Conservation (phyloP, 2,113 vertebrate genomes). For the Callionymus lyra region DNA sequence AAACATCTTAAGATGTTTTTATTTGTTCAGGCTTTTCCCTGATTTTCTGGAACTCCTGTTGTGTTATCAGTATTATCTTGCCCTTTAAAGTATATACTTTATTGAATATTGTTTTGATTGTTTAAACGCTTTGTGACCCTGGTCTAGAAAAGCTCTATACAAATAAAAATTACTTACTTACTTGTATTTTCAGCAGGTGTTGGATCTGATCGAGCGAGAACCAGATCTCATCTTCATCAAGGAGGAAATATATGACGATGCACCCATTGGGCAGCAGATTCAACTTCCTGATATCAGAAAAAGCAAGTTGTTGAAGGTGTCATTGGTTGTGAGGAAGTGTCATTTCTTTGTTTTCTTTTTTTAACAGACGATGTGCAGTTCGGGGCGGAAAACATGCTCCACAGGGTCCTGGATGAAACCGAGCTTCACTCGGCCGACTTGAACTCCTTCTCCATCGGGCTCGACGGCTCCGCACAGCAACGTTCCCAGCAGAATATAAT, state of each 20-base stretch:
- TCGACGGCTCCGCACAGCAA: constrained; percentile 31
- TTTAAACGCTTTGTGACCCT: too few relatives aligned
- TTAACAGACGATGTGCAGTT: constrained; percentile 40
- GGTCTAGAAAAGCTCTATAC: too few relatives aligned
- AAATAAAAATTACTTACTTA: background rate
- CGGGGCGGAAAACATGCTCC: constrained; percentile 41
- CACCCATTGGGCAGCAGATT: constrained; percentile 48
- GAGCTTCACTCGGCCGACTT: constrained; percentile 42
- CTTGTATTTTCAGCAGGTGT: constrained; percentile 29
- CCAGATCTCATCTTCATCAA: constrained; percentile 65
- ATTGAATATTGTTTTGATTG: too few relatives aligned
- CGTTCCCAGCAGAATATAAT: constrained; percentile 38
- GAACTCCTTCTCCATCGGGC: constrained; percentile 37
- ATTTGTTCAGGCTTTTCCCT: too few relatives aligned
- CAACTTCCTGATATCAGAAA: constrained; percentile 36
- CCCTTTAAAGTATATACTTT: too few relatives aligned
- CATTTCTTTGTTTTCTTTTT: background rate
- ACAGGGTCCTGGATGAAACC: constrained; percentile 38
- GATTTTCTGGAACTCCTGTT: too few relatives aligned
- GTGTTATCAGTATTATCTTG: too few relatives aligned
- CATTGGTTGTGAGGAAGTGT: background rate
- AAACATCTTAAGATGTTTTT: too few relatives aligned
- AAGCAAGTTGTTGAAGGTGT: constrained; percentile 23
- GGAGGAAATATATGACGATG: constrained; percentile 64
- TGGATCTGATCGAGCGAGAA: constrained; percentile 53